These are phyloP conservation scores for Anniella stebbinsi DNA, from an alignment of 2,797 vertebrate genomes.

Conservation along the genomic window DNA sequence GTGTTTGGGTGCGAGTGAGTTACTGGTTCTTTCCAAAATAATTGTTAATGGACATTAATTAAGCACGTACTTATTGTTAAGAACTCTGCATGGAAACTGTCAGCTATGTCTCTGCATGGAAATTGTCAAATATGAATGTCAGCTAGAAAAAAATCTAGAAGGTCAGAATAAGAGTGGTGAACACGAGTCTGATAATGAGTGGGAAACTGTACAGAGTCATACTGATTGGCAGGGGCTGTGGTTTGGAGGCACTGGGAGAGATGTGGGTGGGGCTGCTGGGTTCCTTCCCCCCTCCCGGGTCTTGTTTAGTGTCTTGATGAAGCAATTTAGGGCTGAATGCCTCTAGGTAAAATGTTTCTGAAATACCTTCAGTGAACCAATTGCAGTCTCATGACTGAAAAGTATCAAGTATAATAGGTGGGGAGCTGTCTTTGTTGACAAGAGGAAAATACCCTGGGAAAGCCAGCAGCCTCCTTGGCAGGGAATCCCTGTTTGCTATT, in stretches of 20 bases:
- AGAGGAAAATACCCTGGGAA: conserved; percentile 38
- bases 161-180: background rate
- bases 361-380: background rate
- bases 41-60: background rate
- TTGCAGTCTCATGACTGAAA: background rate
- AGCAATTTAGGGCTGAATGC: background rate
- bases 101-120: too few relatives aligned
- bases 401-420: background rate
- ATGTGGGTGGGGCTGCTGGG: background rate
- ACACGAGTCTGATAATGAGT: background rate
- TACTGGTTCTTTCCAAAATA: background rate
- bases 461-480: conserved; percentile 30
- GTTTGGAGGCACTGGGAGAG: background rate
- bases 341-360: background rate
- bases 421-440: conserved; percentile 5
- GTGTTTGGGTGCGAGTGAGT: background rate
- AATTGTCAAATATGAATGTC: background rate
- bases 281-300: background rate
- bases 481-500: conserved; percentile 40
- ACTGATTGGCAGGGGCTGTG: background rate
- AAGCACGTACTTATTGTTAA: background rate
- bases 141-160: background rate
- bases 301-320: background rate
- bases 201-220: background rate
- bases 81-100: background rate